Base-by-base conservation (phyloP, 2,797 vertebrate species). In the Heteromormyrus szaboi region DNA sequence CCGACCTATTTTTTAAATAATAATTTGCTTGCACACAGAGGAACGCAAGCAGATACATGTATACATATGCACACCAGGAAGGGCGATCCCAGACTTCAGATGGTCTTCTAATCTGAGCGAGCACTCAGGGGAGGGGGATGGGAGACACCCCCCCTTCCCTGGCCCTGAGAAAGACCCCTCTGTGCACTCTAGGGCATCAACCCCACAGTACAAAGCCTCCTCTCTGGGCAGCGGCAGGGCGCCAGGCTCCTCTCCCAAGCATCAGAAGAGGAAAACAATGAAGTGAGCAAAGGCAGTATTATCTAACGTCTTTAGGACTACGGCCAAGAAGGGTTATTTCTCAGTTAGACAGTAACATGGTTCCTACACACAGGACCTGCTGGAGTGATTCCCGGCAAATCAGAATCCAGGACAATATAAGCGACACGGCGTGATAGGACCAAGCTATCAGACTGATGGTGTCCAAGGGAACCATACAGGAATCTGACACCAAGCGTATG, bases 81-180 rank as follows among this genome's bases (percentile, higher is more conserved):
- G 62, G 62, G 25, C 3, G 11, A 68, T 29, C 62, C 62, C 62
- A 68, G 25, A 33, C 62, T 68, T 68, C 29, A 4, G 62, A 29
- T 33, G 62, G 62, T 29, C 9, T 87, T n/a, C 41, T 44, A 50
- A 84, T 84, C 44, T 11, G 44, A 79, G 33, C 37, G 37, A 79
- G 68, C 12, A 37, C 2, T 17, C 17, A 17, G 72, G 5, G 12
- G 37, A 79, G 68, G 53, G 54, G 33, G 88, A 89, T 76, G 59
- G 86, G 68, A n/a, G 22, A 29, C 59, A 12, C 62, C 62, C 62
- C 29, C 62, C 11, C 4, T 14, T 33, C 37, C 29, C 54, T 7
- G 19, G 87, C 85, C 68, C 33, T 88, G 19, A 89, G 89, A 89
- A 88, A 87, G 89, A 89, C 54, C 68, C 41, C 33, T 88, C 86